phyloP scores from a whole-genome alignment of 2,888 invertebrate genomes.

The Agrochola macilenta region DNA sequence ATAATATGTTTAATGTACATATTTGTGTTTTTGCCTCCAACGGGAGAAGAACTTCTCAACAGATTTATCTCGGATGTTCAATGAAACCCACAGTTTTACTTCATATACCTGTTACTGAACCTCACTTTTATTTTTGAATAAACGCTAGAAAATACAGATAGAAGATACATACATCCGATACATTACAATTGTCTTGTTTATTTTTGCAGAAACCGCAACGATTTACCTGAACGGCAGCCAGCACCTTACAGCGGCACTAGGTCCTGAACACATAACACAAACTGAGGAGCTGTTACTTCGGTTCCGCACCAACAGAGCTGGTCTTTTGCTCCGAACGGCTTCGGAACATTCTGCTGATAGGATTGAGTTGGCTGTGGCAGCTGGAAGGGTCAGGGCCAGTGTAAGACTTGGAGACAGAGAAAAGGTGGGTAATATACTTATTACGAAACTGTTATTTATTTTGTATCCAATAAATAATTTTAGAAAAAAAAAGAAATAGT shows the following conservation, averaged over 20 bases:
- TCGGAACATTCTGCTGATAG: conserved; percentile 95
- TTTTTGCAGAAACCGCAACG: conserved; percentile 95
- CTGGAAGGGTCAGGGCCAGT: conserved; percentile 95
- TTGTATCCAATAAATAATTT: too few relatives aligned
- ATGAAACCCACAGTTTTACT: background rate
- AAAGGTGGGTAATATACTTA: conserved; percentile 90
- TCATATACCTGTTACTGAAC: background rate
- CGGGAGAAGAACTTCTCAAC: background rate
- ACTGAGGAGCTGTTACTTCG: conserved; percentile 97
- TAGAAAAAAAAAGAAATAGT: too few relatives aligned
- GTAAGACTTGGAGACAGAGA: conserved; percentile 95
- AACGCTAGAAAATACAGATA: background rate
- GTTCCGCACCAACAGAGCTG: conserved; percentile 95
- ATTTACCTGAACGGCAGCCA: conserved; percentile 97
- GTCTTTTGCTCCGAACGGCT: conserved; percentile 94
- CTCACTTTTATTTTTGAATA: background rate
- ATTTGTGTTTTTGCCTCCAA: background rate
- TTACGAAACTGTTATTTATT: too few relatives aligned
- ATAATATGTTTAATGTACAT: background rate
- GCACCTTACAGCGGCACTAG: conserved; percentile 94
- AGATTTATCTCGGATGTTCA: background rate
- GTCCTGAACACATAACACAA: conserved; percentile 95
- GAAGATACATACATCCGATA: too few relatives aligned
- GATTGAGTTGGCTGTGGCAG: conserved; percentile 96
- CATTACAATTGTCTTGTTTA: background rate